A percentile compares a stretch with the other conserved stretches of the same genome.
These are phyloP conservation scores for Apeira syringaria DNA, from an alignment of 2,888 invertebrate species.

Conservation along the genomic window DNA sequence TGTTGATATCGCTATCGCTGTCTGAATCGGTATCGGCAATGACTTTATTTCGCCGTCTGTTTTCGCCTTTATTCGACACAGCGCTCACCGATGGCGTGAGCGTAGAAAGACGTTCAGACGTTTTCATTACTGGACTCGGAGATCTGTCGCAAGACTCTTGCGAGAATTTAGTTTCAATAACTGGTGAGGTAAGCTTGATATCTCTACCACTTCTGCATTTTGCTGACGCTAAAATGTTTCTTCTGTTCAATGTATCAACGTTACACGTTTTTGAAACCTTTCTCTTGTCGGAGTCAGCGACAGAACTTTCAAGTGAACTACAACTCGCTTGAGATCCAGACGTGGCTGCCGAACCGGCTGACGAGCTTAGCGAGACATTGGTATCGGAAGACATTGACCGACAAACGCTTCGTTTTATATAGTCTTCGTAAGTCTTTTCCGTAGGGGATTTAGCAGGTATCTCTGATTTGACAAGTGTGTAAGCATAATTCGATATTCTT, in stretches of 20 bases:
- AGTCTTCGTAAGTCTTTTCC: conserved; percentile 66
- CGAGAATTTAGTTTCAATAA: conserved; percentile 88
- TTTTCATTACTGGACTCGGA: conserved; percentile 73
- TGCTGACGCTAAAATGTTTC: conserved; percentile 94
- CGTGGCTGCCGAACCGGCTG: conserved; percentile 88
- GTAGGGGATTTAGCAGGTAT: conserved; percentile 56
- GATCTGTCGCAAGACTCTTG: conserved; percentile 82
- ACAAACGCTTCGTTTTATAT: conserved; percentile 83
- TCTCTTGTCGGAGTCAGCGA: conserved; percentile 85
- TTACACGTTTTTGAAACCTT: conserved; percentile 91
- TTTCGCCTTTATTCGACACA: conserved; percentile 77
- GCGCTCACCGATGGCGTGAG: conserved; percentile 80
- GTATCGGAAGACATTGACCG: conserved; percentile 89
- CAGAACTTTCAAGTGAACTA: conserved; percentile 85
- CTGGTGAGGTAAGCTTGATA: conserved; percentile 87
- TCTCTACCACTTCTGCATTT: conserved; percentile 93
- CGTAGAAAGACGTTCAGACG: conserved; percentile 81
- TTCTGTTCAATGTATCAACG: conserved; percentile 92
- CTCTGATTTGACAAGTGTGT: conserved; percentile 73
- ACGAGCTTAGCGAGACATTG: conserved; percentile 87
- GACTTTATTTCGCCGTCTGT: conserved; percentile 74
- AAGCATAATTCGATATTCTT: conserved; percentile 65
- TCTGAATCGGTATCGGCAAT: conserved; percentile 73
- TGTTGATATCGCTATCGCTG: conserved; percentile 65
- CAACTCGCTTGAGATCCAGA: conserved; percentile 90